Conservation (phyloP, 2,113 vertebrate species). For the Perca fluviatilis region DNA sequence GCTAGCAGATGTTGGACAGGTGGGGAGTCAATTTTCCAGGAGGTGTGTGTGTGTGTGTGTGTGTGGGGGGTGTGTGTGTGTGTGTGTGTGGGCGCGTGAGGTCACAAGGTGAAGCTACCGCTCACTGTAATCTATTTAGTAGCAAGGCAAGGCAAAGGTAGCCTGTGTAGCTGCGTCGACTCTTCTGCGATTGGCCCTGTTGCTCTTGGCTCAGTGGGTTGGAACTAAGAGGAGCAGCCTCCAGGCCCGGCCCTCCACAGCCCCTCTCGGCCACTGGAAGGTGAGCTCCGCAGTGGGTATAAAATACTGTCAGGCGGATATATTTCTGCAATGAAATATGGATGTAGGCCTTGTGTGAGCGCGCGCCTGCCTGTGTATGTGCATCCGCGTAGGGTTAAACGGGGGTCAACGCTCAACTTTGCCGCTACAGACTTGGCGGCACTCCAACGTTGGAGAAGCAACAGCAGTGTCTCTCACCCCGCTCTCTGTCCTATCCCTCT, state of each 20-base stretch:
- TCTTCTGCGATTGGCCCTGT: slow-evolving; percentile 48
- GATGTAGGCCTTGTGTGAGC: slow-evolving; percentile 67
- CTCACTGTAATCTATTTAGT: background rate
- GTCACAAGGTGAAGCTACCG: slow-evolving; percentile 14
- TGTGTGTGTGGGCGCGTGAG: background rate
- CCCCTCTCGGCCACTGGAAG: slow-evolving; percentile 56
- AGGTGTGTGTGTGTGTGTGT: background rate
- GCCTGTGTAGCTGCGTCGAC: background rate
- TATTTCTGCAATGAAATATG: slow-evolving; percentile 83
- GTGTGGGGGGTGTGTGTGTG: too few species aligned
- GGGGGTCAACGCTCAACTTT: slow-evolving; percentile 80
- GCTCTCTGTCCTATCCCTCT: slow-evolving; percentile 13
- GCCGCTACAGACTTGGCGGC: slow-evolving; percentile 78
- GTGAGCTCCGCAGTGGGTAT: slow-evolving; percentile 69
- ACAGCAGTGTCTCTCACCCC: slow-evolving; percentile 53
- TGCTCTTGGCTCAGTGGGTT: slow-evolving; percentile 54
- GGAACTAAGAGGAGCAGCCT: slow-evolving; percentile 56
- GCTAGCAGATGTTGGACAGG: slow-evolving; percentile 56
- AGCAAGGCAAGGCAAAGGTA: background rate
- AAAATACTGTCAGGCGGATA: slow-evolving; percentile 72
- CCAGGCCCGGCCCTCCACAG: slow-evolving; percentile 32
- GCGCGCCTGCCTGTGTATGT: slow-evolving; percentile 28
- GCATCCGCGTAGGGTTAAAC: slow-evolving; percentile 70
- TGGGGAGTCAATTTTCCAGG: slow-evolving; percentile 16
- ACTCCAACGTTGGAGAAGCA: slow-evolving; percentile 67